Evolutionary conservation across 1,140 invertebrate species (phyloP).

Genomic region (Adelges cooleyi): DNA sequence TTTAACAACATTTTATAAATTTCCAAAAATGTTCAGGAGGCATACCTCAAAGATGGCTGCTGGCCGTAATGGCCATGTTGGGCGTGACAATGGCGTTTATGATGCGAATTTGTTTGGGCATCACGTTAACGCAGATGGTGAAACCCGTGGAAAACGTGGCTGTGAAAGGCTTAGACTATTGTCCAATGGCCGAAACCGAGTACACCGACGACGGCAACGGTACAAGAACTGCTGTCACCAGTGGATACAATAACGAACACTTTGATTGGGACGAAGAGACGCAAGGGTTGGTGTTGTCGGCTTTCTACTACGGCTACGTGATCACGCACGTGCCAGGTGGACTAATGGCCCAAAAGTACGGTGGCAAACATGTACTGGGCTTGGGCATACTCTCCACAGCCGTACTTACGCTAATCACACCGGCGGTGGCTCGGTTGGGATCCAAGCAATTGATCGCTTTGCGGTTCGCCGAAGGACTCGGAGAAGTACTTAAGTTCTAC

Average conservation of each 20-base stretch:
- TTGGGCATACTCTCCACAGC: slow-evolving; percentile 41
- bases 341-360: slow-evolving; percentile 44
- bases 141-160: neutral
- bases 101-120: slow-evolving; percentile 75
- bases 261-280: slow-evolving; percentile 35
- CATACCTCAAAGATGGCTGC: slow-evolving; percentile 59
- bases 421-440: slow-evolving; percentile 43
- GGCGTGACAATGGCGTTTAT: slow-evolving; percentile 48
- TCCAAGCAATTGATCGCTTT: slow-evolving; percentile 48
- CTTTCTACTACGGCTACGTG: slow-evolving; percentile 51
- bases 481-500: too few species aligned
- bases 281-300: slow-evolving; percentile 47
- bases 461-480: slow-evolving; percentile 55
- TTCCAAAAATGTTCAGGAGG: too few species aligned
- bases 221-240: neutral
- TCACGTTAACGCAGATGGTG: slow-evolving; percentile 83
- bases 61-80: slow-evolving; percentile 71
- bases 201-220: too few species aligned
- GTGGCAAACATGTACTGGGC: slow-evolving; percentile 45
- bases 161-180: neutral
- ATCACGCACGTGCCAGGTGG: slow-evolving; percentile 49
- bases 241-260: slow-evolving; percentile 39
- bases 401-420: slow-evolving; percentile 59
- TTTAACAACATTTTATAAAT: too few species aligned
- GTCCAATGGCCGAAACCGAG: neutral